Evolutionary conservation across 2,797 vertebrate genomes (phyloP).

Genomic region (Parotocinclus haroldoi): DNA sequence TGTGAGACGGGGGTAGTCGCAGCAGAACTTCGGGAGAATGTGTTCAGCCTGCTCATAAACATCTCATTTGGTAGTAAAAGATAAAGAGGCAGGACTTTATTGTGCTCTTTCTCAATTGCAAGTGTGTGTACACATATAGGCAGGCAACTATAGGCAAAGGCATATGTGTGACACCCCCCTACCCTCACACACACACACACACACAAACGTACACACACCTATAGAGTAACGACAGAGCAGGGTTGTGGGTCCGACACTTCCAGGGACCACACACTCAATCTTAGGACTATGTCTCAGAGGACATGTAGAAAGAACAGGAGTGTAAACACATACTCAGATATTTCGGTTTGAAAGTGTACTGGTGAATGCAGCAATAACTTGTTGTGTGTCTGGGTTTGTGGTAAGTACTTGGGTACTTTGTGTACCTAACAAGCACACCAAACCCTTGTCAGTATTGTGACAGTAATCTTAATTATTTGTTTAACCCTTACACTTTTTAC

Average conservation of each 20-base stretch:
- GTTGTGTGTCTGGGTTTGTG: background rate
- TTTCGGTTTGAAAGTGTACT: background rate
- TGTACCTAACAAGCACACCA: background rate
- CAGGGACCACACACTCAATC: slow-evolving; percentile 68
- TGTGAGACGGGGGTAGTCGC: background rate
- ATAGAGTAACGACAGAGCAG: slow-evolving; percentile 64
- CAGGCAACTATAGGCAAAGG: slow-evolving; percentile 44
- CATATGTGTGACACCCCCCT: slow-evolving; percentile 37
- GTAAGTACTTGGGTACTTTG: slow-evolving; percentile 4
- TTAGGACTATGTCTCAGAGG: slow-evolving; percentile 38
- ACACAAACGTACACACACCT: too few relatives aligned
- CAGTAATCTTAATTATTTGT: too few relatives aligned
- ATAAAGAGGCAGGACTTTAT: slow-evolving; percentile 58
- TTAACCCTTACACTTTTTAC: too few relatives aligned
- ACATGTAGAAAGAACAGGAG: slow-evolving; percentile 61
- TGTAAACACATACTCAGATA: slow-evolving; percentile 47
- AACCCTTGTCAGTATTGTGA: too few relatives aligned
- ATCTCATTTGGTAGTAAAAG: slow-evolving; percentile 63
- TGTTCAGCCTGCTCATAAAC: slow-evolving; percentile 60
- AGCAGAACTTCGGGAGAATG: slow-evolving; percentile 3
- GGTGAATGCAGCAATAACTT: background rate
- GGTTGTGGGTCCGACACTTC: slow-evolving; percentile 61
- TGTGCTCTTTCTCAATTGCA: slow-evolving; percentile 51
- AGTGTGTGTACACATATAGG: slow-evolving; percentile 34
- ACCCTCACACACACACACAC: slow-evolving; percentile 40